A percentile compares a stretch with the other conserved stretches of the same genome.
Conservation (phyloP, 1,140 invertebrate genomes). For the Oreohelix idahoensis region DNA sequence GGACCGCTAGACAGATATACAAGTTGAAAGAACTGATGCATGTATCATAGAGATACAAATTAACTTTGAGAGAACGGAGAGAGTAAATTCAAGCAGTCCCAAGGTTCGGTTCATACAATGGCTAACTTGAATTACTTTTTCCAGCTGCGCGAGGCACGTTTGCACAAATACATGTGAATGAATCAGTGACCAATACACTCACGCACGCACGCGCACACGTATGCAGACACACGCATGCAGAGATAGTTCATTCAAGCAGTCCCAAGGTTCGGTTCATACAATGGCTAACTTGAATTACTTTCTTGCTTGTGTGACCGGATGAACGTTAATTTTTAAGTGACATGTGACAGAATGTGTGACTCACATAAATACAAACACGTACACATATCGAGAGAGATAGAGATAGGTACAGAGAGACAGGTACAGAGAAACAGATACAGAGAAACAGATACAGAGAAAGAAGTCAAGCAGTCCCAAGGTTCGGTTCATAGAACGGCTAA, state of each 20-base stretch:
- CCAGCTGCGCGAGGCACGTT: too few species aligned
- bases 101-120: not conserved
- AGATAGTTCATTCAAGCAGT: not conserved
- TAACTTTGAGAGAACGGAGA: not conserved
- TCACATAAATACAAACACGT: too few species aligned
- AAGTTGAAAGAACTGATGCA: too few species aligned
- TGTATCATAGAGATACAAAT: too few species aligned
- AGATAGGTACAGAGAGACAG: not conserved
- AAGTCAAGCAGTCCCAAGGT: not conserved
- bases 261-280: not conserved
- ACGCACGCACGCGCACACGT: not conserved
- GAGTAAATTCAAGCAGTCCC: not conserved
- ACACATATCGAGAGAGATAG: not conserved
- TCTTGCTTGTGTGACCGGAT: not conserved
- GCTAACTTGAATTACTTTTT: not conserved
- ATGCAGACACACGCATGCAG: not conserved
- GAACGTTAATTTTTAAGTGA: too few species aligned
- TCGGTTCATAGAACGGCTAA: not conserved
- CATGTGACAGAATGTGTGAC: too few species aligned
- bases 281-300: not conserved
- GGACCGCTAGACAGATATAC: too few species aligned
- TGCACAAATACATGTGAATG: not conserved
- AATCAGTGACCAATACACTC: not conserved
- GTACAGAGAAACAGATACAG: not conserved
- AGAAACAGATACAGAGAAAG: not conserved